Evolutionary conservation across 2,797 vertebrate genomes (phyloP), one percentile per base, ranked within the genome.

Genomic region (Meda fulgida): DNA sequence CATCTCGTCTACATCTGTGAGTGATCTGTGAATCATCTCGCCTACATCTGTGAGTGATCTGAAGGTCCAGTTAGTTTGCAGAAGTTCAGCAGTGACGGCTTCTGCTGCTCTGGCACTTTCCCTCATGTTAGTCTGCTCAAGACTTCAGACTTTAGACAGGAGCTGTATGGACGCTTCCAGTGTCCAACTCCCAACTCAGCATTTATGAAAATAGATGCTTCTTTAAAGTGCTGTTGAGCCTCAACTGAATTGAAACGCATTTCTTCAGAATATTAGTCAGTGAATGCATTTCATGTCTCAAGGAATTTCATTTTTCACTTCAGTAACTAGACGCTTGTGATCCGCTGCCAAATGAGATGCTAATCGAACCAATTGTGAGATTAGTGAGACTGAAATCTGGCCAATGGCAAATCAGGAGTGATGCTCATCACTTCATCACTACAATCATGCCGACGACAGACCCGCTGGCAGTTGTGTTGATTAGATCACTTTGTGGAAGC

Each of bases 401-500:
- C 85, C 71, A 76, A 58, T 84, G 73, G 87, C 77, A 29, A 87
- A 84, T 83, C 84, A 83, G 40, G 21, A 29, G 55, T 23, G 21
- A 66, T 55, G 36, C 77, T 85, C 75, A 63, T 78, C 19, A 23
- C 79, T 88, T 88, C 40, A 81, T 85, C 67, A 81, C 58, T 55
- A 87, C 78, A 77, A 76, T 71, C 69, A 77, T 82, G 43, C 31
- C 21, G 34, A 77, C 69, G 19, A 19, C 36, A 77, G 60, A 88
- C 76, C 66, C 75, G 58, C 51, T 75, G 26, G 70, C 81, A 85
- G 85, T 82, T 83, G 80, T 71, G 66, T 78, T 87, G 88, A 91
- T 83, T 89, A 86, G 78, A 67, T 73, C 86, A 82, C 34, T 84
- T 60, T 58, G 26, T 63, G 76, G 55, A 55, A 36, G 72, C 78